These are phyloP conservation scores for Ammodytes marinus DNA, from an alignment of 2,113 vertebrate genomes.

Conservation along the genomic window DNA sequence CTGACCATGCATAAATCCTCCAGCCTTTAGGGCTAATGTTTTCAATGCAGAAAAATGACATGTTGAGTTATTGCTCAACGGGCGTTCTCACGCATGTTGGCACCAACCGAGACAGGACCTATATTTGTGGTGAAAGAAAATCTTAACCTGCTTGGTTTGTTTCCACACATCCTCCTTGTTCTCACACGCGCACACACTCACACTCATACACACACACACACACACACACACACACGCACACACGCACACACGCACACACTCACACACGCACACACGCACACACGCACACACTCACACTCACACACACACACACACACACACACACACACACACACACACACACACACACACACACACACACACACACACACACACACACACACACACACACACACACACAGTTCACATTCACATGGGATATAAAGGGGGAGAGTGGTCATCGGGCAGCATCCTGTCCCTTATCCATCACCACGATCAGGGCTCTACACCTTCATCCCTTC, in stretches of 20 bases:
- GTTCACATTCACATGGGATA: neutral
- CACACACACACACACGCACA: constrained; percentile 1
- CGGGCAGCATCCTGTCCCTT: constrained; percentile 54
- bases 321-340: neutral
- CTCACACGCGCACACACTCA: neutral
- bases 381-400: neutral
- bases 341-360: neutral
- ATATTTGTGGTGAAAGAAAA: constrained; percentile 27
- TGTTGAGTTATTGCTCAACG: constrained; percentile 21
- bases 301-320: neutral
- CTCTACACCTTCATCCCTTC: constrained; percentile 33
- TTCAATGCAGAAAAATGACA: constrained; percentile 29
- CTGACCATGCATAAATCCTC: constrained; percentile 61
- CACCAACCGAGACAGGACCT: constrained; percentile 13
- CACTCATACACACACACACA: neutral
- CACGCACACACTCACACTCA: neutral
- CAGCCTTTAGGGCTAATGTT: constrained; percentile 56
- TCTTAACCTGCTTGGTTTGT: neutral
- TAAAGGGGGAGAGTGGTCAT: constrained; percentile 7
- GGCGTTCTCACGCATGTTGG: constrained; percentile 37
- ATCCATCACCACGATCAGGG: constrained; percentile 70
- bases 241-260: neutral
- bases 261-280: too few relatives aligned
- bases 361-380: neutral
- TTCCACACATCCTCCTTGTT: neutral